Evolutionary conservation across 2,888 invertebrate genomes (phyloP).

Genomic region (Cactoblastis cactorum): DNA sequence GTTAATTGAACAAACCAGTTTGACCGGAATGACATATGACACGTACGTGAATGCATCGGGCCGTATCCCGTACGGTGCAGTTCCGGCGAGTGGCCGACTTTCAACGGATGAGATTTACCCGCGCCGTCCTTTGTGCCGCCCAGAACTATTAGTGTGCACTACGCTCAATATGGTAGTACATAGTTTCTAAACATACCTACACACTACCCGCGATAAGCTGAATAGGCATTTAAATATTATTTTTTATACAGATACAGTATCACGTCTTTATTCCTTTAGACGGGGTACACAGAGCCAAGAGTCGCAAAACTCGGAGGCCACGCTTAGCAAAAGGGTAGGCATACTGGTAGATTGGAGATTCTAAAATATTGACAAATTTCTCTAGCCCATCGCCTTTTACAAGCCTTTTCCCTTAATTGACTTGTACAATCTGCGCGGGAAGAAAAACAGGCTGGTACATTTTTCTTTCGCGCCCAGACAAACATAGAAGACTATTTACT

Average conservation of each 20-base stretch:
- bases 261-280: no score
- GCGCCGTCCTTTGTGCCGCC: constrained; percentile 47
- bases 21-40: background rate
- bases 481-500: no score
- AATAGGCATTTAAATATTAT: background rate
- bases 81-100: constrained; percentile 58
- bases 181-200: background rate
- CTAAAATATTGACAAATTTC: no score
- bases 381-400: no score
- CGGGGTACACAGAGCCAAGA: no score
- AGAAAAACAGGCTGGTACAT: no score
- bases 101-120: constrained; percentile 53
- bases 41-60: background rate
- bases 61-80: constrained; percentile 21
- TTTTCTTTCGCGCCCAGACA: no score
- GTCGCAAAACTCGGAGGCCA: no score
- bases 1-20: background rate
- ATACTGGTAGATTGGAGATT: no score
- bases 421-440: no score
- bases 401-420: no score
- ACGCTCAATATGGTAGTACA: background rate
- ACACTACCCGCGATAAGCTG: background rate
- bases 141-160: background rate
- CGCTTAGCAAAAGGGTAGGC: no score
- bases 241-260: background rate